A percentile compares a stretch with the other conserved stretches of the same genome.
These are phyloP conservation scores for Muscicapa comitata DNA, from an alignment of 2,797 vertebrate species.

Conservation along the genomic window DNA sequence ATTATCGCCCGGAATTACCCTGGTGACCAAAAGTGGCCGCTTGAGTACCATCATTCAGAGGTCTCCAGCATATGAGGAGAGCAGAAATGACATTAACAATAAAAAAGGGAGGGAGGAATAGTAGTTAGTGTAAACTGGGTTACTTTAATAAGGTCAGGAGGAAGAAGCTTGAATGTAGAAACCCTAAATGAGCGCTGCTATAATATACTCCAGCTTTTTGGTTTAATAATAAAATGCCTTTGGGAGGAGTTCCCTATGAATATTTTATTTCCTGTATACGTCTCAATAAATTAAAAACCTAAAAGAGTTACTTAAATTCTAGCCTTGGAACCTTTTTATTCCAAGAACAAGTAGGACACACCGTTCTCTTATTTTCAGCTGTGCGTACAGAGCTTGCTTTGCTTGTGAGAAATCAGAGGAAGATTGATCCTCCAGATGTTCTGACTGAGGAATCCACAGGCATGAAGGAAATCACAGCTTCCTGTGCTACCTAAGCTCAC, in stretches of 20 bases:
- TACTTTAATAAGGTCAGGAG: slow-evolving; percentile 62
- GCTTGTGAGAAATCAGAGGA: not conserved
- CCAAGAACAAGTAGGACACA: not conserved
- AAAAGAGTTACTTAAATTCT: slow-evolving; percentile 43
- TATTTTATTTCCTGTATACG: slow-evolving; percentile 51
- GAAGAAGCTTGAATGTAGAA: slow-evolving; percentile 9
- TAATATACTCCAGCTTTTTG: slow-evolving; percentile 15
- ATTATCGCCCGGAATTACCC: slow-evolving; percentile 58
- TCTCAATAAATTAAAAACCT: slow-evolving; percentile 51
- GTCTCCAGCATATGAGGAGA: not conserved
- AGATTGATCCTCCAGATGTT: not conserved
- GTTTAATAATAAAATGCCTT: slow-evolving; percentile 58
- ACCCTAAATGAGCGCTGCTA: slow-evolving; percentile 24
- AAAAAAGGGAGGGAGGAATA: slow-evolving; percentile 24
- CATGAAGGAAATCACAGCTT: not conserved
- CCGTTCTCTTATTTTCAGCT: not conserved
- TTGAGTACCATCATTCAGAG: slow-evolving; percentile 59
- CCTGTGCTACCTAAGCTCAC: not conserved
- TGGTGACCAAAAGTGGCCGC: slow-evolving; percentile 46
- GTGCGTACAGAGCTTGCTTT: not conserved
- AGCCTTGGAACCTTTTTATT: slow-evolving; percentile 17
- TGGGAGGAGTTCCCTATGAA: slow-evolving; percentile 46
- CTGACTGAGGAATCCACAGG: not conserved
- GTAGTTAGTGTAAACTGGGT: slow-evolving; percentile 53
- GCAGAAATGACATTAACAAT: slow-evolving; percentile 55